Evolutionary conservation across 2,113 vertebrate species (phyloP).

Genomic region (Oncorhynchus mykiss): DNA sequence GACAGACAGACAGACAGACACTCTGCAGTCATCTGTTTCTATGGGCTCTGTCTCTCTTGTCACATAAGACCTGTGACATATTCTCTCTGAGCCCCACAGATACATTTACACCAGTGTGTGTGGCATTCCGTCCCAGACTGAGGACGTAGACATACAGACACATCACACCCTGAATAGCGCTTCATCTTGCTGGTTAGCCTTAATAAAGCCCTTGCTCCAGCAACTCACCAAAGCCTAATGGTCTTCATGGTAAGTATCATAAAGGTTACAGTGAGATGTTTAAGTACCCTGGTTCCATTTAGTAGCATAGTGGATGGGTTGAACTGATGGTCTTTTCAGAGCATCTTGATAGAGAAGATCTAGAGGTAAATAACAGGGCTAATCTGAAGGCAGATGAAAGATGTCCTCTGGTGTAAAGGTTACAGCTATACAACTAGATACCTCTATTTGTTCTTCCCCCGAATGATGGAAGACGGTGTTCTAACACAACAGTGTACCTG

Average conservation of each 20-base stretch:
- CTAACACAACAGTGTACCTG: conserved; percentile 34
- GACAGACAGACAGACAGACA: too few relatives aligned
- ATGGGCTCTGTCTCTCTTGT: conserved; percentile 14
- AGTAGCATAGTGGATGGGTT: conserved; percentile 54
- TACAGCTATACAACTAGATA: conserved; percentile 72
- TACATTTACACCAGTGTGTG: conserved; percentile 28
- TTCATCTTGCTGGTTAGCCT: conserved; percentile 67
- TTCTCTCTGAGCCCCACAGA: conserved; percentile 34
- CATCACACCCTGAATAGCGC: conserved; percentile 42
- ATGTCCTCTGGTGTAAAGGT: conserved; percentile 77
- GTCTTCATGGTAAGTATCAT: conserved; percentile 76
- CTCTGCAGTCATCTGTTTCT: not conserved
- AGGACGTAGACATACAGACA: conserved; percentile 39
- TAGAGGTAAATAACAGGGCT: conserved; percentile 68
- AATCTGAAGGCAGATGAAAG: conserved; percentile 73
- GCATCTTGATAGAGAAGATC: conserved; percentile 67
- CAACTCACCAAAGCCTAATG: conserved; percentile 58
- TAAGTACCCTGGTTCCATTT: conserved; percentile 70
- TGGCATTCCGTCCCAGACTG: conserved; percentile 26
- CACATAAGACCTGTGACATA: not conserved
- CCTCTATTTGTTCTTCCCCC: not conserved
- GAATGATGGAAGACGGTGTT: conserved; percentile 12
- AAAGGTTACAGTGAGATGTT: conserved; percentile 79
- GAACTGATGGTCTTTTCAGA: conserved; percentile 66
- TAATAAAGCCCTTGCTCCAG: conserved; percentile 67